phyloP scores from a whole-genome alignment of 2,888 invertebrate genomes.

The Drosophila lutescens region DNA sequence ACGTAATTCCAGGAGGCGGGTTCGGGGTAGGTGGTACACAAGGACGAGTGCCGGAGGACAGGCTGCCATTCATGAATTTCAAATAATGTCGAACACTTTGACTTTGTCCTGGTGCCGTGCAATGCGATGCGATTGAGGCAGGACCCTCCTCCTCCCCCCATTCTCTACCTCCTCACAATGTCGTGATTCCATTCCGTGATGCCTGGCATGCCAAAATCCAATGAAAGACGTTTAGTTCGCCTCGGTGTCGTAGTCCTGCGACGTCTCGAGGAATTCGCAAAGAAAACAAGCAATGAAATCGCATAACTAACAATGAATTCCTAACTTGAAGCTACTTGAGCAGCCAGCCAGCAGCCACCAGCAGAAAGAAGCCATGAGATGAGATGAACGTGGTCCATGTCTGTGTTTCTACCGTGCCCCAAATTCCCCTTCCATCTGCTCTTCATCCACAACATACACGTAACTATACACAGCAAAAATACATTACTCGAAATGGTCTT shows the following conservation, averaged over 20 bases:
- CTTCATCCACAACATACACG: constrained; percentile 7
- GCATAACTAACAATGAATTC: constrained; percentile 75
- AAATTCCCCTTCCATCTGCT: constrained; percentile 1
- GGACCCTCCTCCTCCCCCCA: neutral
- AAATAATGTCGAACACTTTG: constrained; percentile 80
- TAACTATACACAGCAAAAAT: constrained; percentile 10
- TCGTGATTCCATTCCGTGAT: constrained; percentile 71
- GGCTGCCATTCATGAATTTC: constrained; percentile 77
- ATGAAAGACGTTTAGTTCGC: constrained; percentile 76
- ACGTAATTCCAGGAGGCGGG: constrained; percentile 4
- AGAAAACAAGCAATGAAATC: constrained; percentile 80
- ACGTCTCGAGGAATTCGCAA: constrained; percentile 65
- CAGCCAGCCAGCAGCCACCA: constrained; percentile 48
- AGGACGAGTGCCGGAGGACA: constrained; percentile 33
- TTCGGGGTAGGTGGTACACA: neutral
- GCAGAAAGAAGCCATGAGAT: constrained; percentile 30
- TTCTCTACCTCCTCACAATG: constrained; percentile 32
- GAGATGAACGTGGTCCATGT: constrained; percentile 64
- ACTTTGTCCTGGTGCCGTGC: constrained; percentile 69
- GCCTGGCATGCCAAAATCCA: constrained; percentile 78
- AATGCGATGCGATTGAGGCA: constrained; percentile 62
- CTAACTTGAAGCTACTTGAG: constrained; percentile 73
- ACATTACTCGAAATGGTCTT: neutral
- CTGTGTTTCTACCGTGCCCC: constrained; percentile 29
- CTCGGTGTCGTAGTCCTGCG: constrained; percentile 47